phyloP scores from a whole-genome alignment of 2,113 vertebrate genomes.

The Megalops atlanticus region DNA sequence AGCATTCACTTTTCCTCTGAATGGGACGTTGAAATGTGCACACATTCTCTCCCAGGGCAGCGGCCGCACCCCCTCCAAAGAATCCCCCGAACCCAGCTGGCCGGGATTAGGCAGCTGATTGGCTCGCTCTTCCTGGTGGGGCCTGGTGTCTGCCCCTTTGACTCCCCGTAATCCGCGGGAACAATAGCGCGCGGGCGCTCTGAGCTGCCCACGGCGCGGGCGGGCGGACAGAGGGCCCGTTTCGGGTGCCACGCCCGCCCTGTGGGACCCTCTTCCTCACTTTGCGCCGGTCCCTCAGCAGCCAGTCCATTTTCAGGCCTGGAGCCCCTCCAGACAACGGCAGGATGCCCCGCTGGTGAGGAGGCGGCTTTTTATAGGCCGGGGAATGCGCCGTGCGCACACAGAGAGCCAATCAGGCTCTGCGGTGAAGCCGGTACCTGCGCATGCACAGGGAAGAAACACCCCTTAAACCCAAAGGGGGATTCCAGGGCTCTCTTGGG shows the following conservation, averaged over 20 bases:
- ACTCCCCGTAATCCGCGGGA: not conserved
- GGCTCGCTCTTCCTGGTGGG: not conserved
- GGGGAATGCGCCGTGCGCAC: not conserved
- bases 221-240: no score
- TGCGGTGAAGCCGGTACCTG: not conserved
- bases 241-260: no score
- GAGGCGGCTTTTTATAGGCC: not conserved
- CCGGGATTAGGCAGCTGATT: not conserved
- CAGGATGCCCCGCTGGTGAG: not conserved
- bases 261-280: no score
- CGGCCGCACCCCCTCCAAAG: not conserved
- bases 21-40: not conserved
- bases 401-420: not conserved
- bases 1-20: not conserved
- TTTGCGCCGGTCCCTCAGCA: no score
- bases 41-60: not conserved
- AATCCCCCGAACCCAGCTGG: constrained; percentile 5
- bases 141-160: not conserved
- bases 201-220: not conserved
- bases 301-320: constrained; percentile 23
- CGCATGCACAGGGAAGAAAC: no score
- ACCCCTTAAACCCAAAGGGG: no score
- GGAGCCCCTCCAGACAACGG: constrained; percentile 8
- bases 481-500: no score
- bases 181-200: not conserved